Evolutionary conservation across 2,888 invertebrate genomes (phyloP).

Genomic region (Drosophila antonietae): DNA sequence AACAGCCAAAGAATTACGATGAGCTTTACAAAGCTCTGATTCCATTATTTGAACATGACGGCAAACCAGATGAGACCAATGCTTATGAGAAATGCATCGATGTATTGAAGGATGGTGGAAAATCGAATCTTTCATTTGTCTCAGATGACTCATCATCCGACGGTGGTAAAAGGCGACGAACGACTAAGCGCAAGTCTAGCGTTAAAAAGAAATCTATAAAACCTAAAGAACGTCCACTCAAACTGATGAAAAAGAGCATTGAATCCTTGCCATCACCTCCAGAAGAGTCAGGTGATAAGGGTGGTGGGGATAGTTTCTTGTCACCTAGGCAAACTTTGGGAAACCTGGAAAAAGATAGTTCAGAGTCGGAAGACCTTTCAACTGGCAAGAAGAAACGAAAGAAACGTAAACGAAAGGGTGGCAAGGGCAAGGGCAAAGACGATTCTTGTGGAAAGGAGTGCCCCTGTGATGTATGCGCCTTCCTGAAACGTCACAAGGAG

Average conservation of each 20-base stretch:
- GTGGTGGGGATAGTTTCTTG: neutral
- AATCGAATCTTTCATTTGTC: neutral
- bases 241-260: neutral
- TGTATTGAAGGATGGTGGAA: neutral
- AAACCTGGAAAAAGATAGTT: neutral
- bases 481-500: slow-evolving; percentile 1
- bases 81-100: neutral
- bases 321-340: neutral
- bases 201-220: neutral
- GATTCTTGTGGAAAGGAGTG: slow-evolving; percentile 21
- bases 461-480: slow-evolving; percentile 38
- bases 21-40: neutral
- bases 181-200: slow-evolving; percentile 5
- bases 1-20: neutral
- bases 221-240: neutral
- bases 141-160: neutral
- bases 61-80: neutral
- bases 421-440: neutral
- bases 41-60: neutral
- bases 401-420: neutral
- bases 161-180: neutral
- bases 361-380: neutral
- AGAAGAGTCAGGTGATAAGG: neutral
- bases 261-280: neutral
- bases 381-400: neutral